Evolutionary conservation across 1,140 invertebrate genomes (phyloP), one percentile per base, ranked within the genome.

Genomic region (Leptopilina boulardi): DNA sequence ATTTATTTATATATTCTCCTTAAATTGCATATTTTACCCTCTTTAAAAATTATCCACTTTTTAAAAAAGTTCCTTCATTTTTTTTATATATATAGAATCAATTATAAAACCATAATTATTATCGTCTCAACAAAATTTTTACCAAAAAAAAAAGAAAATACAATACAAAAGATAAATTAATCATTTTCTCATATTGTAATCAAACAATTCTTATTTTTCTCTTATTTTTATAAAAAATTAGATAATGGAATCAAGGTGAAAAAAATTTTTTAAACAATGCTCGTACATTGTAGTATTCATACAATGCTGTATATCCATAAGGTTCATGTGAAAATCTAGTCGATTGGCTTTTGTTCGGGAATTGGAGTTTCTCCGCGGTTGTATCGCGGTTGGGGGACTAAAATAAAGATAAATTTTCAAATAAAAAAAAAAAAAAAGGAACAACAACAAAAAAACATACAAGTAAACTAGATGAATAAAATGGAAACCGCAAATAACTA

Each of bases 401-500:
- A 51, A 51, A 51, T 51, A 51, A 51, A 51, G 47, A 51, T 51
- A 51, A 51, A 51, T 51, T 51, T 51, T 51, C 42, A 47, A 15
- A 47, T 15, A n/a, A n/a, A 51, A 51, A 38, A 41, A 71, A 2
- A 71, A 15, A 71, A 38, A 38, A 38, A 38, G 13, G 6, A 34
- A 38, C 42, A 47, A n/a, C 0, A 47, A 47, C 5, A 13, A 47
- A 47, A 38, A 71, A 71, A 26, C 26, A 3, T 15, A 51, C 47
- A 51, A 51, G 15, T 18, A 51, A 51, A 51, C 47, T 51, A 51
- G 47, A 51, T 51, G 47, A 51, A 51, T 51, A 51, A 51, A 51
- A 51, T 51, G 47, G n/a, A 51, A 51, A 51, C 47, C 47, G 47
- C 47, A 51, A 51, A 51, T 51, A 51, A 51, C 47, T 51, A n/a